Percentiles rank a stretch among this genome's conserved stretches.
Conservation (phyloP, 2,888 invertebrate species). For the Colletes collaris region DNA sequence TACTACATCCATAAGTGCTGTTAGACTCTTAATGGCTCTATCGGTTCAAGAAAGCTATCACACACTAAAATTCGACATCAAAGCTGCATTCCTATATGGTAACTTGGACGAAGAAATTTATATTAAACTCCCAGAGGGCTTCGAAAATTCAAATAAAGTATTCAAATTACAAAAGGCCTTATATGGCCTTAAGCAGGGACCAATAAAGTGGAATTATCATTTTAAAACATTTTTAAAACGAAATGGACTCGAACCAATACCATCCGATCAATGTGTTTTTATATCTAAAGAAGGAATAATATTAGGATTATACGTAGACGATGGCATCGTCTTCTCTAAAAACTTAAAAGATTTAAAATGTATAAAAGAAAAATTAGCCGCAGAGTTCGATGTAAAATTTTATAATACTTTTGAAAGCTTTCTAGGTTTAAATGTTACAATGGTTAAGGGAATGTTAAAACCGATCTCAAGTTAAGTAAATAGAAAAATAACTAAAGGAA, state of each 20-base stretch:
- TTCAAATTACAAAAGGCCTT: background rate
- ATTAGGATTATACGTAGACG: conserved; percentile 30
- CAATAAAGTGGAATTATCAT: background rate
- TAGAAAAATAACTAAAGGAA: conserved; percentile 11
- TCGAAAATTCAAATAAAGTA: background rate
- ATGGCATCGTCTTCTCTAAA: conserved; percentile 11
- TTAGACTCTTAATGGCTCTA: background rate
- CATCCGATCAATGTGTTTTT: conserved; percentile 24
- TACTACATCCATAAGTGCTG: background rate
- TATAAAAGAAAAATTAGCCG: conserved; percentile 3
- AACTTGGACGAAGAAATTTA: background rate
- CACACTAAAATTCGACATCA: background rate
- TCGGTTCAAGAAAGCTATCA: background rate
- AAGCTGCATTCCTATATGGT: background rate
- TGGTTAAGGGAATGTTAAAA: conserved; percentile 5
- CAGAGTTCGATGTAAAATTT: conserved; percentile 12
- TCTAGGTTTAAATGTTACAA: conserved; percentile 15
- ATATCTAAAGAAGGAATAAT: conserved; percentile 11
- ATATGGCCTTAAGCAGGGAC: background rate
- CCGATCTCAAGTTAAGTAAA: conserved; percentile 1
- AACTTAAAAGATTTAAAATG: background rate
- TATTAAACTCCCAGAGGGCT: background rate
- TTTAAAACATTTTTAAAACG: conserved; percentile 13
- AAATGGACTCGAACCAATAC: conserved; percentile 8
- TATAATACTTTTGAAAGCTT: conserved; percentile 7